A percentile compares a stretch with the other conserved stretches of the same genome.
These are phyloP conservation scores for Eupithecia inturbata DNA, from an alignment of 2,888 invertebrate genomes.

Conservation along the genomic window DNA sequence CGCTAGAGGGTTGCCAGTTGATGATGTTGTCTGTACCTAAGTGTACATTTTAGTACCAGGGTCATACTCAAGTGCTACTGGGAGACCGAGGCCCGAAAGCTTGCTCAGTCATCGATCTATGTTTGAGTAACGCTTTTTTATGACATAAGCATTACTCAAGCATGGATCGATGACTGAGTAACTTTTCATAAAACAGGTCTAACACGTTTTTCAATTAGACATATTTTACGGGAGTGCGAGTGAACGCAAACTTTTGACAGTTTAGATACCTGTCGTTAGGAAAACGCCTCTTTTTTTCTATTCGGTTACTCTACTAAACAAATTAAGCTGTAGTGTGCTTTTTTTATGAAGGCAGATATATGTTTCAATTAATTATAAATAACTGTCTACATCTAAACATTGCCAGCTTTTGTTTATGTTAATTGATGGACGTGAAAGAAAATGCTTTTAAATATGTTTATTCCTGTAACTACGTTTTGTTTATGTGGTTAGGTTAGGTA, in stretches of 20 bases:
- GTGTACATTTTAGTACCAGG: no score
- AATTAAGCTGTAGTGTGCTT: not conserved
- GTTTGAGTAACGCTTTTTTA: no score
- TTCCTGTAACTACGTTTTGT: not conserved
- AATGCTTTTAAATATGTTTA: not conserved
- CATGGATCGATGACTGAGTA: not conserved
- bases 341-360: not conserved
- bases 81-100: not conserved
- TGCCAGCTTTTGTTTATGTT: not conserved
- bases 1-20: no score
- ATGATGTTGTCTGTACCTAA: no score
- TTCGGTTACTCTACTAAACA: not conserved
- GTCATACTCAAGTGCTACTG: not conserved
- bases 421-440: slow-evolving; percentile 6
- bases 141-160: not conserved
- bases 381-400: not conserved
- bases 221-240: not conserved
- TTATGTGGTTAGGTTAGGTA: not conserved
- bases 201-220: not conserved
- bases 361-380: not conserved
- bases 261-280: not conserved
- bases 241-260: not conserved
- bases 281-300: not conserved
- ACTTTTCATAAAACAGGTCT: not conserved
- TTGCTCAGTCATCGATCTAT: not conserved